Conservation (phyloP, 2,888 invertebrate species). For the Diachrysia chrysitis region DNA sequence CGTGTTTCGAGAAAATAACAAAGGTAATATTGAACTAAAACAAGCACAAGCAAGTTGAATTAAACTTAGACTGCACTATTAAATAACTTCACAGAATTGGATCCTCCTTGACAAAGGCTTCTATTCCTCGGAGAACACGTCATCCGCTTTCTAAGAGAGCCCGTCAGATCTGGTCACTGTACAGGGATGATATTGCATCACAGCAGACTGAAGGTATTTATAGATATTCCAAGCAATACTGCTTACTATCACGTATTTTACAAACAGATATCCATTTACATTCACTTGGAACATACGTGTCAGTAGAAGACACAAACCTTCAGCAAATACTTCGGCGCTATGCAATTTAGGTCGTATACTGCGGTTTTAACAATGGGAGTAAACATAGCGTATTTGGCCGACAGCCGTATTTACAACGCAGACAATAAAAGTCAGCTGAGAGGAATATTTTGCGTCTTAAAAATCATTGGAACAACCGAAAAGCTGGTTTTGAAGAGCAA, state of each 20-base stretch:
- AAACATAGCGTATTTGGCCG: slow-evolving; percentile 32
- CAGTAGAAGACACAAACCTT: slow-evolving; percentile 27
- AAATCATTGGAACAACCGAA: background rate
- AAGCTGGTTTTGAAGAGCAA: no score
- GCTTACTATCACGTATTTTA: background rate
- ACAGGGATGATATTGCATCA: background rate
- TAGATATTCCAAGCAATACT: background rate
- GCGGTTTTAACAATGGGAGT: slow-evolving; percentile 39
- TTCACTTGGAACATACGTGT: slow-evolving; percentile 31
- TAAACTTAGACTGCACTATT: background rate
- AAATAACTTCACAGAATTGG: background rate
- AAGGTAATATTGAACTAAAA: no score
- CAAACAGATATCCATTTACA: slow-evolving; percentile 27
- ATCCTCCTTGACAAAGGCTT: background rate
- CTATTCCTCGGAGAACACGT: slow-evolving; percentile 1
- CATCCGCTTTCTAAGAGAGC: slow-evolving; percentile 3
- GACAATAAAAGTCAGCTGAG: slow-evolving; percentile 16
- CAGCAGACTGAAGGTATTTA: background rate
- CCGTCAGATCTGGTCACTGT: background rate
- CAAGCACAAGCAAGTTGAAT: background rate
- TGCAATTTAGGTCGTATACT: slow-evolving; percentile 42
- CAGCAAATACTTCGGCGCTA: slow-evolving; percentile 9
- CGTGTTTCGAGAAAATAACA: no score
- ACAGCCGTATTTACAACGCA: slow-evolving; percentile 15
- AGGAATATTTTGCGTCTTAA: background rate